Evolutionary conservation across 2,888 invertebrate species (phyloP).

Genomic region (Drosophila emarginata): DNA sequence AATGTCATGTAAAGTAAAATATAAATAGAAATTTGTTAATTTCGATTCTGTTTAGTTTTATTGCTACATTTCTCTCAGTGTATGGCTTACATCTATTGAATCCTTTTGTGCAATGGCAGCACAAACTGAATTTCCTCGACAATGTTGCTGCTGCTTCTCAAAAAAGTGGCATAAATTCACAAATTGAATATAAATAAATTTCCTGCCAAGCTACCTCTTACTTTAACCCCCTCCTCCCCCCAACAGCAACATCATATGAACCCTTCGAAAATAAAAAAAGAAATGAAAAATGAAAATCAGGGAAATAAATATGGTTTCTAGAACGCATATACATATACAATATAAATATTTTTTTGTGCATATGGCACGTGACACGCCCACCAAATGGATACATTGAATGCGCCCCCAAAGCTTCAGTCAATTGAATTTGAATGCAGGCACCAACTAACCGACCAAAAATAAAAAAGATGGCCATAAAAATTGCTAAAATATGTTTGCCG

Average conservation of each 20-base stretch:
- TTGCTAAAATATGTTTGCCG: slow-evolving; percentile 42
- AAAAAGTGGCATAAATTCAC: slow-evolving; percentile 61
- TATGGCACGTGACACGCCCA: slow-evolving; percentile 54
- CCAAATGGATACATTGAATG: slow-evolving; percentile 9
- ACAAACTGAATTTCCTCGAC: slow-evolving; percentile 40
- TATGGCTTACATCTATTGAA: slow-evolving; percentile 16
- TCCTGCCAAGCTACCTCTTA: slow-evolving; percentile 53
- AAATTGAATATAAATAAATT: slow-evolving; percentile 78
- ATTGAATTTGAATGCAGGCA: slow-evolving; percentile 62
- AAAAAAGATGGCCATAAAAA: slow-evolving; percentile 28
- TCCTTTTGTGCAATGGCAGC: slow-evolving; percentile 32
- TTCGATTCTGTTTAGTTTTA: too few species aligned
- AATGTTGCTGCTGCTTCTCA: slow-evolving; percentile 21
- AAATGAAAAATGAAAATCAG: slow-evolving; percentile 28
- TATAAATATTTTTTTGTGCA: slow-evolving; percentile 28
- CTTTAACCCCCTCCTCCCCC: neutral
- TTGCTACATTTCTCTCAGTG: slow-evolving; percentile 20
- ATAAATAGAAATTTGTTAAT: too few species aligned
- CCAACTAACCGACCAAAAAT: slow-evolving; percentile 2
- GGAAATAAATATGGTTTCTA: slow-evolving; percentile 41
- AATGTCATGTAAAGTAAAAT: too few species aligned
- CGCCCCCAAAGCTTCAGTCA: slow-evolving; percentile 32
- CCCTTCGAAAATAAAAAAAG: neutral
- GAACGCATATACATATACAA: slow-evolving; percentile 12
- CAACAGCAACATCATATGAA: neutral